phyloP scores from a whole-genome alignment of 1,140 invertebrate genomes.

The Eriosoma lanigerum region DNA sequence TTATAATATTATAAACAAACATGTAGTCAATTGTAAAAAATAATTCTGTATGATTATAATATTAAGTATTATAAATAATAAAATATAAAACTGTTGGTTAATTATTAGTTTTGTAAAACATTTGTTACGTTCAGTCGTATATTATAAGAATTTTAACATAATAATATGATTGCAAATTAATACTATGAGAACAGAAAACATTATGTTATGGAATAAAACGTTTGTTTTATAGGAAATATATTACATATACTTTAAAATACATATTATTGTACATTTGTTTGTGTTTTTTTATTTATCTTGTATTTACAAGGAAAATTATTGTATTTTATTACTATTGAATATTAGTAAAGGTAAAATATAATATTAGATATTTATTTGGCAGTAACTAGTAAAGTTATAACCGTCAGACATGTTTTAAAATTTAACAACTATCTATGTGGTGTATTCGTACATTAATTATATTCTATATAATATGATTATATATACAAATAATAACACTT shows the following conservation, averaged over 20 bases:
- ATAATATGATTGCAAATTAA: slow-evolving; percentile 34
- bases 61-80: slow-evolving; percentile 51
- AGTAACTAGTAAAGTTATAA: too few species aligned
- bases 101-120: slow-evolving; percentile 52
- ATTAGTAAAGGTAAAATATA: not conserved
- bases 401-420: too few species aligned
- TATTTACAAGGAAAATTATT: not conserved
- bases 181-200: slow-evolving; percentile 44
- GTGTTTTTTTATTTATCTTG: not conserved
- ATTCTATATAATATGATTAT: too few species aligned
- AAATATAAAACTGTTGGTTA: slow-evolving; percentile 51
- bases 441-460: too few species aligned
- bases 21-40: slow-evolving; percentile 52
- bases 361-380: not conserved
- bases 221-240: slow-evolving; percentile 52
- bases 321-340: not conserved
- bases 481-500: too few species aligned
- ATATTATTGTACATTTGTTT: slow-evolving; percentile 18
- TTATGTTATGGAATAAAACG: slow-evolving; percentile 50
- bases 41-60: slow-evolving; percentile 46
- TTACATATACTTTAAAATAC: slow-evolving; percentile 42
- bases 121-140: slow-evolving; percentile 52
- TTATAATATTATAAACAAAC: slow-evolving; percentile 42
- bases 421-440: too few species aligned
- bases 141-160: slow-evolving; percentile 48